Base-by-base conservation (phyloP, 2,797 vertebrate genomes). In the Sus cebifrons region DNA sequence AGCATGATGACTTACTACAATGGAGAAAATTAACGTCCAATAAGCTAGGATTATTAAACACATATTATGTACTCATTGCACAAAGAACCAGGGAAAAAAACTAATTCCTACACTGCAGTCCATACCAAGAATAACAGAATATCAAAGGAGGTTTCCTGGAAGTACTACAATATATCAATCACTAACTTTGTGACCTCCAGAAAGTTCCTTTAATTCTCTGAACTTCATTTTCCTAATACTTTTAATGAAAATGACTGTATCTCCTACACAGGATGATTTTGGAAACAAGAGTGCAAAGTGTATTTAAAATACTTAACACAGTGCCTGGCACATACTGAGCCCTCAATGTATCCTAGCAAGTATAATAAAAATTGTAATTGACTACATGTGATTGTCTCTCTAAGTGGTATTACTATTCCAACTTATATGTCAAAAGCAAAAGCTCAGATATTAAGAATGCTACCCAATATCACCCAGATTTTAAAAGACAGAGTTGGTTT, bases 391-490 rank as follows among this genome's bases (percentile, higher is more conserved):
- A 21, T 32, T 89, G 9, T 52, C 12, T 25, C 27, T 87, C 18
- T 87, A 83, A 54, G 36, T 70, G 75, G 40, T 82, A 88, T 32
- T 56, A 36, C 36, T 90, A 77, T 85, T 36, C 18, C 20, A 78
- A 75, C 20, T 87, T 84, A 49, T 71, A 86, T 86, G 82, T 52
- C 58, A 87, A 77, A 94, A 58, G 6, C 2, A 29, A 92, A 90
- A 81, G 4, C 11, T 21, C 58, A 92, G 13, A 78, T 29, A 21
- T 44, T 86, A 85, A 52, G 25, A 73, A 65, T 60, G 10, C 36
- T 92, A 27, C 15, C 49, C n/a, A 71, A 14, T 71, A 49, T 13
- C 3, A 60, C 20, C 18, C 27, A 36, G 16, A 36, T 23, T 65
- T 12, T 77, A 52, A 87, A 25, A 82, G 10, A 74, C 20, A 40